Evolutionary conservation across 2,113 vertebrate species (phyloP), one percentile per base, ranked within the genome.

Genomic region (Callithrix jacchus): DNA sequence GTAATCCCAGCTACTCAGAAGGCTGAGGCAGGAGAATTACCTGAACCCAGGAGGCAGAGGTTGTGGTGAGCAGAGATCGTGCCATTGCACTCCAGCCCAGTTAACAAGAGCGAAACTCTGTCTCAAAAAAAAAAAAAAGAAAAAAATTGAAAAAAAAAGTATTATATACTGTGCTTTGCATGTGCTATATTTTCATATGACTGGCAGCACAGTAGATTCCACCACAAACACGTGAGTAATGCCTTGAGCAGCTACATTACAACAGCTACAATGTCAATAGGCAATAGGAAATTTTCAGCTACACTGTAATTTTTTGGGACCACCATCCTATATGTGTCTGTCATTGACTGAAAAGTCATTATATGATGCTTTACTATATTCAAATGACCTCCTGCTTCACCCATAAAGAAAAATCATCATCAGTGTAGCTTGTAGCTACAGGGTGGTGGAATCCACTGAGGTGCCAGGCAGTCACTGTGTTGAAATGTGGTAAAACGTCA

Each of bases 371-470:
- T 23, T 37, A 23, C 71, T 42, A 40, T 23, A 40, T 20, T 30
- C 30, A n/a, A 9, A 70, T 35, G 68, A 89, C 6, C 10, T 79
- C 52, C 27, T 12, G 10, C 8, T 20, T 95, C 68, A 7, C 16
- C 37, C 17, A 1, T 0, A 14, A 47, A 54, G 73, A 49, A 32
- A 27, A 74, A 42, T 1, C 49, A 3, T 20, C 47, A 17, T 0
- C 5, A 27, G 8, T 0, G 14, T 12, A 10, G 6, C 87, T 58
- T 11, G 13, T 2, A 32, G 58, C 23, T 21, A 0, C 5, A 8
- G 23, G 37, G 35, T 1, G 27, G 32, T 4, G 23, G 25, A 54
- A 12, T 13, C 18, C 16, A 14, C 0, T 32, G 12, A 56, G 6
- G 2, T 32, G 30, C 40, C 16, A 56, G 16, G 20, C 1, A 37